Evolutionary conservation across 2,797 vertebrate species (phyloP), one percentile per base, ranked within the genome.

Genomic region (Babyrousa celebensis): DNA sequence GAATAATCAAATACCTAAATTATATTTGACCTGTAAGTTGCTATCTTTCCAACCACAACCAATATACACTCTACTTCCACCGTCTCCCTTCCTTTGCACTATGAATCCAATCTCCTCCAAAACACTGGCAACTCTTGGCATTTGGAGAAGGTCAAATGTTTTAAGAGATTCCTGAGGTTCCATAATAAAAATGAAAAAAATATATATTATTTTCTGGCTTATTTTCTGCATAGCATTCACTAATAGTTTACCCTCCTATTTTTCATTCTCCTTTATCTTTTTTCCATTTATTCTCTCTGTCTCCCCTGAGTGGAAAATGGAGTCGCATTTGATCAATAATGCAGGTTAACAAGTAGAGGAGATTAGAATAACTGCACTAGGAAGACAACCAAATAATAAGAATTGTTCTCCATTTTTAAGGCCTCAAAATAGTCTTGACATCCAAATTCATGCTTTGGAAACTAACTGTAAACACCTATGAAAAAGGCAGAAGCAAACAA

Each of bases 1-100:
- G 56, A 94, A 77, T 84, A 96, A 63, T 87, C 79, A 93, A 79
- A 85, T 43, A 56, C 4, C 23, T 68, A 82, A 68, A 71, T 88
- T 77, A 52, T 29, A 21, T 63, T 85, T 87, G 67, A 23, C 29
- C n/a, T 21, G 15, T 40, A 94, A 85, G 3, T 23, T 77, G 58
- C 8, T 40, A 20, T 88, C 62, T 21, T 85, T 94, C 78, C 6
- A 32, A 25, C 70, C 17, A 91, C n/a, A 82, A 60, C 25, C 93
- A 71, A 20, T 23, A 32, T 27, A 43, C 1, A 36, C 17, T 29
- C 52, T 2, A 36, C 6, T 43, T 43, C 12, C 32, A 29, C 25
- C 23, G 11, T 60, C 32, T 86, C 25, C 52, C 12, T 15, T 77
- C 36, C 10, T 43, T 71, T 80, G n/a, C 65, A 85, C 60, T n/a